Conservation (phyloP, 1,140 invertebrate genomes). For the Psix sp. region DNA sequence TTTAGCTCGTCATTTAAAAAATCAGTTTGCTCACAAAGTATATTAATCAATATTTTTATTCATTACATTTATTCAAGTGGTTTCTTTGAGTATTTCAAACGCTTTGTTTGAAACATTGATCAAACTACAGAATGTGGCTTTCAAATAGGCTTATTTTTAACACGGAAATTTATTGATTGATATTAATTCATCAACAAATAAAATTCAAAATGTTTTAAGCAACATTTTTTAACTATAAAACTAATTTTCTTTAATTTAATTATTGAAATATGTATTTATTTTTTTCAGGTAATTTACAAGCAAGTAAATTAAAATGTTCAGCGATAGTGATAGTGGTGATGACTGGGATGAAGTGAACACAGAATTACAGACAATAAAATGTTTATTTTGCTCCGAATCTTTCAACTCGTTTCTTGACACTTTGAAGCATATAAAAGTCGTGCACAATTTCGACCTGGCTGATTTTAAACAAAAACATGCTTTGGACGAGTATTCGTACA, state of each 20-base stretch:
- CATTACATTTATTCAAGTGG: background rate
- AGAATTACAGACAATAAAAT: conserved; percentile 69
- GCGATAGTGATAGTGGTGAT: conserved; percentile 75
- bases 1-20: too few relatives aligned
- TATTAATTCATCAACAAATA: too few relatives aligned
- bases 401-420: conserved; percentile 70
- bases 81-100: background rate
- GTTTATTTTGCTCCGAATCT: conserved; percentile 79
- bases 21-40: too few relatives aligned
- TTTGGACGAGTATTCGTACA: conserved; percentile 91
- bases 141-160: too few relatives aligned
- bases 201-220: too few relatives aligned
- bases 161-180: too few relatives aligned
- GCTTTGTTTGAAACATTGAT: background rate
- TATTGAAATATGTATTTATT: background rate
- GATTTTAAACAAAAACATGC: conserved; percentile 82
- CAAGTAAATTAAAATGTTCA: conserved; percentile 38
- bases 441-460: conserved; percentile 85
- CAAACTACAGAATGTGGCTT: too few relatives aligned
- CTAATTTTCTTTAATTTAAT: background rate
- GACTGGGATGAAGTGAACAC: conserved; percentile 77
- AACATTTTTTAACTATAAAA: too few relatives aligned
- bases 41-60: conserved; percentile 9
- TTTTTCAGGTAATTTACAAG: background rate
- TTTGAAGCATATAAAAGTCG: conserved; percentile 75